Conservation (phyloP, 2,113 vertebrate genomes). For the Chaetodon trifascialis region DNA sequence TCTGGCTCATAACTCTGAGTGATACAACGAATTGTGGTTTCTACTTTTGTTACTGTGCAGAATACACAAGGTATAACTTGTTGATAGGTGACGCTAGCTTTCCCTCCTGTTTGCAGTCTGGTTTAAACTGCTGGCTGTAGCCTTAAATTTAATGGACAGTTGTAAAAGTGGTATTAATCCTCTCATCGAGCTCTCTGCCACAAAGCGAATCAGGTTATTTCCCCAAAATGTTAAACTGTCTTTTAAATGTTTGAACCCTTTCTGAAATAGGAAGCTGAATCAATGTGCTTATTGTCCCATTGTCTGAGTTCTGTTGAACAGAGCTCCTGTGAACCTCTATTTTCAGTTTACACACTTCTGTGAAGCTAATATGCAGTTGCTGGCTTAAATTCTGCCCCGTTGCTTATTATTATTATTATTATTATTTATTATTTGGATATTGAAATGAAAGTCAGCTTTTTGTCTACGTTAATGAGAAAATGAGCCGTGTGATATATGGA, state of each 20-base stretch:
- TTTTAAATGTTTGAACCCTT: background rate
- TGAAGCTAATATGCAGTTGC: background rate
- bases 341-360: background rate
- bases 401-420: background rate
- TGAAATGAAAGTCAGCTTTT: conserved; percentile 6
- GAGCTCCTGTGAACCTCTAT: background rate
- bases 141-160: conserved; percentile 1
- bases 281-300: background rate
- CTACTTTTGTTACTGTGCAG: background rate
- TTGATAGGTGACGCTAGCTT: background rate
- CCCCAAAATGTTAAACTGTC: background rate
- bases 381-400: background rate
- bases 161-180: background rate
- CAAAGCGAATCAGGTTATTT: background rate
- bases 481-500: conserved; percentile 40
- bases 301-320: background rate
- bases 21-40: background rate
- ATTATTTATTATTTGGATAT: conserved; percentile 18
- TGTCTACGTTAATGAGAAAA: conserved; percentile 15
- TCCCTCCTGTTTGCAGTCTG: background rate
- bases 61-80: background rate
- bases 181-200: background rate
- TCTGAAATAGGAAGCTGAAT: conserved; percentile 5
- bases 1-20: background rate
- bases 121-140: background rate